These are phyloP conservation scores for Paralvinella palmiformis DNA, from an alignment of 1,140 invertebrate species.

Conservation along the genomic window DNA sequence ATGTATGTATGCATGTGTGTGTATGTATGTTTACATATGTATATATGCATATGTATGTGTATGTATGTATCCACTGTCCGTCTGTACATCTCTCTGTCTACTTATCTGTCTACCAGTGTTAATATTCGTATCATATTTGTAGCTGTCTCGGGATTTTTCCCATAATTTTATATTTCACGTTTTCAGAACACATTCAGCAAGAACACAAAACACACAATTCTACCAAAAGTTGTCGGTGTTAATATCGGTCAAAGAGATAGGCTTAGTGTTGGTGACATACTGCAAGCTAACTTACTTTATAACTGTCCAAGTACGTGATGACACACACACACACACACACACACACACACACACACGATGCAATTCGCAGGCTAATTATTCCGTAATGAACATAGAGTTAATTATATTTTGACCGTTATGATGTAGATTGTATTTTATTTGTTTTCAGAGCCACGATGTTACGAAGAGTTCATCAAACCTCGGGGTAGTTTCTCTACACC, in stretches of 20 bases:
- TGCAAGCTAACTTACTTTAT: constrained; percentile 89
- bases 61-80: too few relatives aligned
- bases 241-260: constrained; percentile 88
- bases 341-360: neutral
- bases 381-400: neutral
- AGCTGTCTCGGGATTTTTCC: neutral
- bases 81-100: too few relatives aligned
- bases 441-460: constrained; percentile 4
- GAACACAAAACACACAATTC: constrained; percentile 11
- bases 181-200: constrained; percentile 55
- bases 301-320: constrained; percentile 62
- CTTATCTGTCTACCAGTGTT: too few relatives aligned
- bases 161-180: neutral
- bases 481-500: constrained; percentile 1
- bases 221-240: constrained; percentile 47
- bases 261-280: constrained; percentile 83
- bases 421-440: neutral
- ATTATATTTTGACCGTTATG: neutral
- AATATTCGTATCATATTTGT: too few relatives aligned
- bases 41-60: too few relatives aligned
- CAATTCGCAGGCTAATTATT: neutral
- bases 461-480: neutral
- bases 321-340: too few relatives aligned
- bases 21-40: too few relatives aligned
- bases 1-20: too few relatives aligned